A percentile compares a stretch with the other conserved stretches of the same genome.
Evolutionary conservation across 1,140 invertebrate species (phyloP).

Genomic region (Globodera ellingtonae): DNA sequence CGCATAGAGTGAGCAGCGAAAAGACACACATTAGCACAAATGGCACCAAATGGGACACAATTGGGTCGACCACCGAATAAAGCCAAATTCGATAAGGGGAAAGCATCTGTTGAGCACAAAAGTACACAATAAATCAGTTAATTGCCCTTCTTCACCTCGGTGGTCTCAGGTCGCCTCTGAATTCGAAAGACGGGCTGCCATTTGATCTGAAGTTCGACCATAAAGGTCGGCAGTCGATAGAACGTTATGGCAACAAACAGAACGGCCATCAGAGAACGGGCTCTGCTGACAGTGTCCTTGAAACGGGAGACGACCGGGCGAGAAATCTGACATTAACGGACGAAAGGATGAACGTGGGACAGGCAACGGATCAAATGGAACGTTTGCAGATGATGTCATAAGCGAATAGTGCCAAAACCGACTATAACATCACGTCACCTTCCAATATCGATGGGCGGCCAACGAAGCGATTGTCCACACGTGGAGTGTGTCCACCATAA

Average conservation of each 20-base stretch:
- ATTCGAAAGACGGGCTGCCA: conserved; percentile 50
- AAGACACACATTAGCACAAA: conserved; percentile 63
- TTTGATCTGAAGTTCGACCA: conserved; percentile 58
- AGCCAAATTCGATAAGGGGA: conserved; percentile 63
- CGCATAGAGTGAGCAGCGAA: conserved; percentile 57
- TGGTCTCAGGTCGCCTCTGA: conserved; percentile 50
- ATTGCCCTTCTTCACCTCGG: conserved; percentile 48
- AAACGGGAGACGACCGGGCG: conserved; percentile 62
- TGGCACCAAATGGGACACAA: conserved; percentile 60
- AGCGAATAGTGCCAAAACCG: conserved; percentile 8
- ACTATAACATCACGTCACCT: conserved; percentile 39
- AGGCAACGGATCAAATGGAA: conserved; percentile 3
- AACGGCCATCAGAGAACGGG: conserved; percentile 49
- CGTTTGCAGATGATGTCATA: neutral
- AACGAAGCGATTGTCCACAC: conserved; percentile 64
- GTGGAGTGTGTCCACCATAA: conserved; percentile 58
- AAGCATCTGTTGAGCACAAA: conserved; percentile 41
- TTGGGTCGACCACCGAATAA: conserved; percentile 60
- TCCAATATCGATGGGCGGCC: conserved; percentile 64
- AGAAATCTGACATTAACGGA: conserved; percentile 55
- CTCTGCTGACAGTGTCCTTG: conserved; percentile 57
- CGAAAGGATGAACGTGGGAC: neutral
- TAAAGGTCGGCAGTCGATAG: conserved; percentile 60
- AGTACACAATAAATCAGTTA: neutral
- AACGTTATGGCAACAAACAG: conserved; percentile 53